A percentile compares a stretch with the other conserved stretches of the same genome.
These are phyloP conservation scores for Chironomus riparius DNA, from an alignment of 2,888 invertebrate genomes.

Conservation along the genomic window DNA sequence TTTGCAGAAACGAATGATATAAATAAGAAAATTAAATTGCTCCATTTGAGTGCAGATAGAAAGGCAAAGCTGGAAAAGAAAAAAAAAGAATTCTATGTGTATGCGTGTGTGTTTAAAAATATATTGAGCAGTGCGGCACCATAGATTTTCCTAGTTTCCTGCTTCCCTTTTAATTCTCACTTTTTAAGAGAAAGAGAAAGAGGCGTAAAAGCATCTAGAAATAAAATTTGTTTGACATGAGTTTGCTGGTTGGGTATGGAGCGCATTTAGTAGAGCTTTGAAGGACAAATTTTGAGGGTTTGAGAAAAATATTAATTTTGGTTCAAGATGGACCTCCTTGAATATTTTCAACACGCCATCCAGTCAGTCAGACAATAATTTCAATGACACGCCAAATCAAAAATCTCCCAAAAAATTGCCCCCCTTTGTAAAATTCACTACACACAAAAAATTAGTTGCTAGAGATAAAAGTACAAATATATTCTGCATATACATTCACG, in stretches of 20 bases:
- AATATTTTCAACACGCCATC: too few species aligned
- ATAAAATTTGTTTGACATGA: too few species aligned
- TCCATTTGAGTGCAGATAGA: not conserved
- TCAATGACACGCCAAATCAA: too few species aligned
- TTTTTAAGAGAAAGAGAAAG: not conserved
- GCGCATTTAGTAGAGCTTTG: too few species aligned
- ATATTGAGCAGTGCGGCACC: too few species aligned
- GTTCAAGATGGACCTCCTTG: too few species aligned
- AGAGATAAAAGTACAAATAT: not conserved
- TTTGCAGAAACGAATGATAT: slow-evolving; percentile 10
- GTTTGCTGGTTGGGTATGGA: too few species aligned
- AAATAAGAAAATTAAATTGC: slow-evolving; percentile 26
- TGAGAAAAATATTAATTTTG: too few species aligned
- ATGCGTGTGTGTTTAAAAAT: not conserved
- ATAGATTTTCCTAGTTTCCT: not conserved
- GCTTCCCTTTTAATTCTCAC: not conserved
- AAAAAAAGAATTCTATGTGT: not conserved
- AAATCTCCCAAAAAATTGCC: too few species aligned
- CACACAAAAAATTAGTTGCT: not conserved
- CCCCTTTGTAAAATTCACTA: too few species aligned
- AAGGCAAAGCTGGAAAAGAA: not conserved
- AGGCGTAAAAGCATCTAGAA: not conserved
- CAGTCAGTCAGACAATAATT: too few species aligned
- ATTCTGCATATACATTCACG: not conserved
- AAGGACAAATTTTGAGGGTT: too few species aligned